Base-by-base conservation (phyloP, 92 coral and sea anemone genomes). In the Muricea muricata region DNA sequence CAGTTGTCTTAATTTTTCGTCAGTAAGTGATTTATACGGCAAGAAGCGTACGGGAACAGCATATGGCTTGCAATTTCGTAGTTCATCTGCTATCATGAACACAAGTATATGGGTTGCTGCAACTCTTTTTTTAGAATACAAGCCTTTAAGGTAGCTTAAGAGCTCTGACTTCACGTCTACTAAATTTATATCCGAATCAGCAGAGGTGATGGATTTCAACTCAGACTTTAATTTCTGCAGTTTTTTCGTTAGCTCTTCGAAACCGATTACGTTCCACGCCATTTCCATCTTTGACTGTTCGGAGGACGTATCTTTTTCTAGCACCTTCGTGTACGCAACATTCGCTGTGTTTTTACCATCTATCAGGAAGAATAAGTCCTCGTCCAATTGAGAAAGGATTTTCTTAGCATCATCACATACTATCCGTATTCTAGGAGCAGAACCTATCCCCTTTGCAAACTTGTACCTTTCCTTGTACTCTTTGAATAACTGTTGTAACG, bases 61-160 rank as follows among this genome's bases (percentile, higher is more conserved):
- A 71, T 71, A 71, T 17, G 77, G 77, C 77, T 71, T 71, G 66
- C 32, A 31, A 31, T 57, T 57, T 26, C 66, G 66, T 26, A 57
- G 24, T 24, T 57, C 32, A 24, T 57, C 66, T 57, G 66, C 29
- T 2, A 57, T 14, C 66, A 57, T 57, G 32, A 57, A 57, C 15
- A 57, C 66, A 28, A 57, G 7, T 20, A 57, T 57, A 31, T 57
- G 66, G 8, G 32, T 21, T 20, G 66, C 66, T 21, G 66, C 66
- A 57, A 26, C 24, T 6, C 66, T 28, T 26, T 57, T 57, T 57
- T 57, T 57, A n/a, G 32, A 57, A 26, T n/a, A n/a, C n/a, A n/a
- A n/a, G n/a, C n/a, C n/a, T n/a, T n/a, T n/a, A n/a, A n/a, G n/a
- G n/a, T n/a, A n/a, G n/a, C 18, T 24, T 6, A 57, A 31, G 66